Evolutionary conservation across 2,113 vertebrate species (phyloP), one percentile per base, ranked within the genome.

Genomic region (Cariama cristata): DNA sequence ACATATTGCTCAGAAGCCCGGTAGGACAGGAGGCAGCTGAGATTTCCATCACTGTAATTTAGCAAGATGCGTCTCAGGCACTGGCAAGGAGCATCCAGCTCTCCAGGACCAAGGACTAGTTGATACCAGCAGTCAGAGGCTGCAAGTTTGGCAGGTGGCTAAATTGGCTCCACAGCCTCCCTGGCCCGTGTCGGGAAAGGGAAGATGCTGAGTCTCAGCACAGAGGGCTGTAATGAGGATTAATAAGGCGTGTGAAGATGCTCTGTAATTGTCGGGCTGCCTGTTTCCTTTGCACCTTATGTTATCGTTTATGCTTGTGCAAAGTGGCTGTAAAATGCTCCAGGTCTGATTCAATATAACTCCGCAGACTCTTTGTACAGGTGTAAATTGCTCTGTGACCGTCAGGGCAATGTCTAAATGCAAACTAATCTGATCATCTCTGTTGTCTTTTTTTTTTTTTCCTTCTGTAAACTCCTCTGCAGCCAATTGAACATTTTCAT

Each of bases 271-370:
- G 97, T 94, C 96, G 50, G 89, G 44, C 96, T 79, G 96, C 69
- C 95, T 97, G 95, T 97, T 97, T 87, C 96, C 87, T 95, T 90
- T 95, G 95, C 96, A 94, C 97, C 97, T 97, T 97, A 95, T 97
- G 97, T 94, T 95, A 94, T 62, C 93, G 53, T 96, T 96, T 97
- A 96, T 76, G 95, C 90, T 85, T 8, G 5, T 82, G 93, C 95
- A 82, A 97, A 97, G 95, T 58, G 95, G 95, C 96, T 95, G 93
- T 94, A 96, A 96, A 97, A 96, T 26, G 93, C 90, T 90, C 87
- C 90, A 16, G 95, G 77, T 91, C 87, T 93, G 84, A 79, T 60
- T 79, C 92, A 52, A 90, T 53, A 75, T 44, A 95, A 93, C 58
- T 60, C 84, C 3, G 11, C 80, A 91, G 84, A 42, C 72, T 93